These are phyloP conservation scores for Xiphias gladius DNA, from an alignment of 2,113 vertebrate species.

Conservation along the genomic window DNA sequence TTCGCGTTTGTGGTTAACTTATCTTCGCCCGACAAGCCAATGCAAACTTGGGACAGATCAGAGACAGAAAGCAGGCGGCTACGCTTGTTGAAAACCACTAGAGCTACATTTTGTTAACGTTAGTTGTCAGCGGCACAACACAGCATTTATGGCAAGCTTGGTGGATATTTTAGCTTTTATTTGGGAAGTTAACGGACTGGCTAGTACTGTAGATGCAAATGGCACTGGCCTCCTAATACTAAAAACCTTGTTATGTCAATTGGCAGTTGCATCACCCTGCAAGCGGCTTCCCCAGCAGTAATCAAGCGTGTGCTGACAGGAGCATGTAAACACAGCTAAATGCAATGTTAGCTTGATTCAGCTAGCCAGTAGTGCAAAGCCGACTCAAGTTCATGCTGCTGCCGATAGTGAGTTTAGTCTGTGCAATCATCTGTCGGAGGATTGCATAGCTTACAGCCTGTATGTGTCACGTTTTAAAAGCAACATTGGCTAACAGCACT, in stretches of 20 bases:
- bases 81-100: neutral
- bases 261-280: neutral
- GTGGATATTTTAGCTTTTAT: too few relatives aligned
- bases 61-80: neutral
- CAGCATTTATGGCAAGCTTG: neutral
- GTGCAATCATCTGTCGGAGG: too few relatives aligned
- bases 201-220: neutral
- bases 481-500: neutral
- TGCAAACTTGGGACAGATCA: neutral
- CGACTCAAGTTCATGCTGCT: neutral
- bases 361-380: constrained; percentile 27
- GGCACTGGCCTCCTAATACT: neutral
- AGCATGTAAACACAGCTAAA: constrained; percentile 64
- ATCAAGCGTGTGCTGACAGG: constrained; percentile 37
- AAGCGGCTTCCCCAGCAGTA: neutral
- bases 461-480: neutral
- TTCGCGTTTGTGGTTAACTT: neutral
- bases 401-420: neutral
- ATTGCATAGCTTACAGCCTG: too few relatives aligned
- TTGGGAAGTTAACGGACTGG: neutral
- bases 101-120: neutral
- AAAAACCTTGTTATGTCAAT: neutral
- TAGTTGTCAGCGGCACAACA: too few relatives aligned
- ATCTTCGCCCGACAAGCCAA: neutral
- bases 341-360: constrained; percentile 34